Evolutionary conservation across 1,140 invertebrate species (phyloP), one percentile per base, ranked within the genome.

Genomic region (Drosophila repletoides): DNA sequence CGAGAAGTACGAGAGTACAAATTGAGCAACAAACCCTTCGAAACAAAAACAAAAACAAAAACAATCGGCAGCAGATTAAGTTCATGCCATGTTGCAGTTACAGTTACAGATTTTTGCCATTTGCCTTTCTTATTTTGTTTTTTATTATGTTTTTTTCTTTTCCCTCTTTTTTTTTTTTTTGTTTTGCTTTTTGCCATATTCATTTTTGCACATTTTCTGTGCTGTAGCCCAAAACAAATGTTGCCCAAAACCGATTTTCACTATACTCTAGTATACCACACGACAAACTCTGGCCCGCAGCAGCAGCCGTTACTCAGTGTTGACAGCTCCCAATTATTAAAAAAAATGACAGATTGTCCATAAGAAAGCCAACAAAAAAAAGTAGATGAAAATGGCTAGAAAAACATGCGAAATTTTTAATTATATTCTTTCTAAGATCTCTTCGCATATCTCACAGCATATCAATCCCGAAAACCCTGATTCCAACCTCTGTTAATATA

Each of bases 71-170:
- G 71, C 75, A 84, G 79, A 84, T 84, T 84, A 84, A 84, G 79
- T 84, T 84, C 79, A 80, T 84, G 71, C 79, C 80, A 84, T 86
- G 80, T 84, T 84, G 79, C 79, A 83, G 79, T 83, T 83, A 84
- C 79, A 76, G 80, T 83, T 83, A 83, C 79, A 84, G 74, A 77
- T 71, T 79, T 74, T 63, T 45, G 55, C 58, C 63, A 60, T 69
- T 60, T 69, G 51, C 34, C 41, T 48, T 40, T 36, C 38, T 60
- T 59, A 33, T 17, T 36, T 29, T 34, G 41, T 6, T 48, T 19
- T 15, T 10, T 33, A 7, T 51, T 41, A 9, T 53, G 31, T 21
- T 15, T 56, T 53, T 7, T 45, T 36, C 36, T 38, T 31, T 22
- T 34, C 31, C 34, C 24, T 24, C 2, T 43, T 58, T 72, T 59